phyloP scores from a whole-genome alignment of 1,140 invertebrate species.

The Papilio xuthus region DNA sequence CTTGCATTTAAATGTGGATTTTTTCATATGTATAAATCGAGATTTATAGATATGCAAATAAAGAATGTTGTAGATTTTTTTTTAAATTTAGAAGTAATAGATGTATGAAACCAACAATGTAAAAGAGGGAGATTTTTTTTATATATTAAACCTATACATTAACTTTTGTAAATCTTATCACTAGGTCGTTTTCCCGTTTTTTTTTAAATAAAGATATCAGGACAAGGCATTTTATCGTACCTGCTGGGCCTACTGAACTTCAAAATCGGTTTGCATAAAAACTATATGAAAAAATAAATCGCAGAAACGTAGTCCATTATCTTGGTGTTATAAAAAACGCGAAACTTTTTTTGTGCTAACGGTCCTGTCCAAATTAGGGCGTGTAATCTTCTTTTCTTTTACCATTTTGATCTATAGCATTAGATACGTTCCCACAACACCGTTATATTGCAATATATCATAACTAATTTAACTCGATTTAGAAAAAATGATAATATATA shows the following conservation, averaged over 20 bases:
- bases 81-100: background rate
- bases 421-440: conserved; percentile 52
- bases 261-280: conserved; percentile 56
- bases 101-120: background rate
- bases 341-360: conserved; percentile 64
- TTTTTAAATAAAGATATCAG: conserved; percentile 24
- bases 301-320: conserved; percentile 71
- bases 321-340: conserved; percentile 55
- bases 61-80: background rate
- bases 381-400: conserved; percentile 53
- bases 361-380: conserved; percentile 58
- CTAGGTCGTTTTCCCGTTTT: background rate
- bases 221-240: conserved; percentile 43
- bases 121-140: background rate
- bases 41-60: too few relatives aligned
- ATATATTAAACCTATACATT: background rate
- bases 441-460: conserved; percentile 41
- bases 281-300: conserved; percentile 60
- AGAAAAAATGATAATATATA: background rate
- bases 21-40: background rate
- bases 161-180: conserved; percentile 3
- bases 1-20: background rate
- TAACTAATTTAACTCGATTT: conserved; percentile 32
- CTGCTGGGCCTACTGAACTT: conserved; percentile 68
- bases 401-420: conserved; percentile 47